Evolutionary conservation across 2,888 invertebrate species (phyloP).

Genomic region (Anthophora plumipes): DNA sequence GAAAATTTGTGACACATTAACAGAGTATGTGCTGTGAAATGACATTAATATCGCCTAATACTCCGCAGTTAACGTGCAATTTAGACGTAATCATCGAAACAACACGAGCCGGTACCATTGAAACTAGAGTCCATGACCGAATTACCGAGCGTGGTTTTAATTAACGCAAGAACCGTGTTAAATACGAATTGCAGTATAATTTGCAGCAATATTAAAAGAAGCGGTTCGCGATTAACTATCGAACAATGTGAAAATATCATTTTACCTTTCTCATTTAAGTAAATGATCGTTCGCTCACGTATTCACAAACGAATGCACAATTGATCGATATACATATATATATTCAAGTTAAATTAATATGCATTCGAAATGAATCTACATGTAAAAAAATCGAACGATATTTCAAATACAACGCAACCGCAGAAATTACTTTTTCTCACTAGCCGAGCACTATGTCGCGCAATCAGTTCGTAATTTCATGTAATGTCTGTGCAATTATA

Average conservation of each 20-base stretch:
- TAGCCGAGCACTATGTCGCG: neutral
- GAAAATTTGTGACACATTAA: neutral
- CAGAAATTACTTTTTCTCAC: neutral
- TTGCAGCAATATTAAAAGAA: constrained; percentile 5
- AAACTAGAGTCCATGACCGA: constrained; percentile 32
- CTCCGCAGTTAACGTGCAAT: neutral
- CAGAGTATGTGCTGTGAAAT: neutral
- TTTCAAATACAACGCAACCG: constrained; percentile 1
- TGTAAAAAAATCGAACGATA: neutral
- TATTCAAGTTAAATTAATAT: constrained; percentile 17
- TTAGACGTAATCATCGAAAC: constrained; percentile 4
- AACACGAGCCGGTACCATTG: neutral
- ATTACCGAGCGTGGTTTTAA: constrained; percentile 30
- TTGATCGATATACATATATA: no score
- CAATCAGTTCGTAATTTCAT: constrained; percentile 36
- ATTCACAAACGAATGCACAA: neutral
- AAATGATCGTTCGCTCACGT: no score
- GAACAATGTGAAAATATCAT: constrained; percentile 1
- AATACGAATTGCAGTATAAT: constrained; percentile 29
- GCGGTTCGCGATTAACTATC: constrained; percentile 10
- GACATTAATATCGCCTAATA: constrained; percentile 21
- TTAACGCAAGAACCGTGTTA: constrained; percentile 40
- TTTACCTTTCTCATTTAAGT: no score
- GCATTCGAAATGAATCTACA: neutral
- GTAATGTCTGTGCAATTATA: constrained; percentile 24